Percentiles rank a stretch among this genome's conserved stretches.
Conservation (phyloP, 2,113 vertebrate genomes). For the Zonotrichia leucophrys region DNA sequence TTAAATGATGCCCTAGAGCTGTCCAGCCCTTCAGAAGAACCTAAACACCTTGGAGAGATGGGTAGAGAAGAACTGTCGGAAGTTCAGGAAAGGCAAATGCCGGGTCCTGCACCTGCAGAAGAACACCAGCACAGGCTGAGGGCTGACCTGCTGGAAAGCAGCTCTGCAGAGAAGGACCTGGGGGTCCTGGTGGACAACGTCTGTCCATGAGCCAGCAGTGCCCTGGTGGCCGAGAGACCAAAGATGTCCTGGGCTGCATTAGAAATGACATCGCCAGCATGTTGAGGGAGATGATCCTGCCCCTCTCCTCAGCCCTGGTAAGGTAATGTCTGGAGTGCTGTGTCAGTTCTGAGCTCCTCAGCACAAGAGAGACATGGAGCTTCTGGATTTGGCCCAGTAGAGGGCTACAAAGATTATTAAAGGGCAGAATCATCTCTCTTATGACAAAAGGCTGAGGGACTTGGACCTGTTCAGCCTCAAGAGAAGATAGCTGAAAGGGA, state of each 20-base stretch:
- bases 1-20: background rate
- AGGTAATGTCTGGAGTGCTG: background rate
- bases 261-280: background rate
- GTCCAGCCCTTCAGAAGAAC: background rate
- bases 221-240: background rate
- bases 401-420: background rate
- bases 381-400: fast-evolving
- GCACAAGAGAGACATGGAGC: background rate
- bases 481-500: background rate
- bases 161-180: background rate
- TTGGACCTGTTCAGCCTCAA: background rate
- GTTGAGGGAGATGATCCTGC: background rate
- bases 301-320: background rate
- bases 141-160: background rate
- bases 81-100: background rate
- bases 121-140: background rate
- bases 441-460: background rate
- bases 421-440: background rate
- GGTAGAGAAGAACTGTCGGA: background rate
- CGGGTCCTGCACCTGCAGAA: background rate
- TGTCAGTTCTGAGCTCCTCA: background rate
- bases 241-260: background rate
- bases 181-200: background rate
- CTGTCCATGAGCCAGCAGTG: background rate
- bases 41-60: fast-evolving